These are phyloP conservation scores for Apoda limacodes DNA, from an alignment of 2,888 invertebrate species.

Conservation along the genomic window DNA sequence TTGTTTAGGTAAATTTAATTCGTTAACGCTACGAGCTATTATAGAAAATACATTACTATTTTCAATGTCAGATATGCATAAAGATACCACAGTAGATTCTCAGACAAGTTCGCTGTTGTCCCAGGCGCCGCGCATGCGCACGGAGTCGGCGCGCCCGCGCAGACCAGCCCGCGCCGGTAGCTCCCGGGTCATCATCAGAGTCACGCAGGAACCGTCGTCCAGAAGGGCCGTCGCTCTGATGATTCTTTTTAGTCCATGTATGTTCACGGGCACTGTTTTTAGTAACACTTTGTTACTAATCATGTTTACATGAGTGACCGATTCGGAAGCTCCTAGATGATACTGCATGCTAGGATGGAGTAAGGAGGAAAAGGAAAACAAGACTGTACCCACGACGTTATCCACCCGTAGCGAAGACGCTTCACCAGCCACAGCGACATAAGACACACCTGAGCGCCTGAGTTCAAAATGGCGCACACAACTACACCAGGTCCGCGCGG, in stretches of 20 bases:
- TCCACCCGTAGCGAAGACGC: too few relatives aligned
- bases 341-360: too few relatives aligned
- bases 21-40: slow-evolving; percentile 16
- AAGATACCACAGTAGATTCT: slow-evolving; percentile 7
- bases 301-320: slow-evolving; percentile 3
- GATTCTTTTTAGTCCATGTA: slow-evolving; percentile 18
- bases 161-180: too few relatives aligned
- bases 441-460: too few relatives aligned
- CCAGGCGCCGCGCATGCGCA: slow-evolving; percentile 18
- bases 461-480: too few relatives aligned
- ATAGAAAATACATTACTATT: slow-evolving; percentile 11
- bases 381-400: too few relatives aligned
- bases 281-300: slow-evolving; percentile 12
- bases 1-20: slow-evolving; percentile 21
- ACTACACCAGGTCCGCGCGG: too few relatives aligned
- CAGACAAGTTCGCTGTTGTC: slow-evolving; percentile 8
- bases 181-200: slow-evolving; percentile 15
- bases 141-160: too few relatives aligned
- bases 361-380: too few relatives aligned
- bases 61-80: slow-evolving; percentile 13
- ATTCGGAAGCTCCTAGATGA: too few relatives aligned
- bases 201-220: slow-evolving; percentile 23
- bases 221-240: slow-evolving; percentile 16
- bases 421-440: too few relatives aligned
- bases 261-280: slow-evolving; percentile 18